Evolutionary conservation across 2,888 invertebrate species (phyloP).

Genomic region (Anodontia alba): DNA sequence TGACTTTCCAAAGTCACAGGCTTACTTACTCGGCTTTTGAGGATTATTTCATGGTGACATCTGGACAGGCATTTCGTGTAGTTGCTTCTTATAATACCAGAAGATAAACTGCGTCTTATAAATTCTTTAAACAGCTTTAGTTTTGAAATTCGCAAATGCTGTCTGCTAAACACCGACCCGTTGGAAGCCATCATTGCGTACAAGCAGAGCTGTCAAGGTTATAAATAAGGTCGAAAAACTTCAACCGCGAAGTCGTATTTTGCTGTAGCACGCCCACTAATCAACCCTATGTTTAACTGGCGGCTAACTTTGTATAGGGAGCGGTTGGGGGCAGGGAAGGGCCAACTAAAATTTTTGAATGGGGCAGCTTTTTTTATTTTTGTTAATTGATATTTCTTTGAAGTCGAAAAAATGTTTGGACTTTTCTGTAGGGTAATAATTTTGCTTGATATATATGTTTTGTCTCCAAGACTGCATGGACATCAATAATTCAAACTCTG

Average conservation of each 20-base stretch:
- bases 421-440: too few relatives aligned
- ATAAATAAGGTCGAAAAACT: conserved; percentile 28
- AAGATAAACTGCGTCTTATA: not conserved
- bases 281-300: too few relatives aligned
- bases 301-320: too few relatives aligned
- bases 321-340: too few relatives aligned
- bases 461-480: too few relatives aligned
- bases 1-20: not conserved
- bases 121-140: conserved; percentile 11
- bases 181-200: conserved; percentile 46
- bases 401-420: too few relatives aligned
- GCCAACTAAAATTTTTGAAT: too few relatives aligned
- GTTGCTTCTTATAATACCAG: not conserved
- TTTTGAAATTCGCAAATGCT: conserved; percentile 78
- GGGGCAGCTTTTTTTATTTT: too few relatives aligned
- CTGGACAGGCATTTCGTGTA: not conserved
- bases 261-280: too few relatives aligned
- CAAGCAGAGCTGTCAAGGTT: conserved; percentile 49
- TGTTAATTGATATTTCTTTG: too few relatives aligned
- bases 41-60: conserved; percentile 18
- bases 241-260: not conserved
- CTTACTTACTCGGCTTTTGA: conserved; percentile 30
- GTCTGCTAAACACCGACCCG: conserved; percentile 42
- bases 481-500: too few relatives aligned
- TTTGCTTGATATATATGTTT: too few relatives aligned